These are phyloP conservation scores for Selenia dentaria DNA, from an alignment of 2,888 invertebrate genomes.

Conservation along the genomic window DNA sequence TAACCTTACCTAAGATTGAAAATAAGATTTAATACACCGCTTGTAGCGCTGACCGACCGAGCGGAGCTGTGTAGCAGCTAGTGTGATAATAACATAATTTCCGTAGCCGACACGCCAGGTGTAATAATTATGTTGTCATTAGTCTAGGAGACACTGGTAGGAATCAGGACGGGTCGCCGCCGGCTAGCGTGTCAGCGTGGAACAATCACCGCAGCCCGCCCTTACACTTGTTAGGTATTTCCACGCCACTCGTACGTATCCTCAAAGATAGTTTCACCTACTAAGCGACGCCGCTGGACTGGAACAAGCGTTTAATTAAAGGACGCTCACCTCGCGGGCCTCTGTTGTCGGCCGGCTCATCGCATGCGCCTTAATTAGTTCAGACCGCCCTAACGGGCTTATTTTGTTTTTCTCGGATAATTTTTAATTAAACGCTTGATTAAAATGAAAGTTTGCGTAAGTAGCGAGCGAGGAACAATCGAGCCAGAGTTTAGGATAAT, in stretches of 20 bases:
- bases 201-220: constrained; percentile 35
- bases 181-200: constrained; percentile 29
- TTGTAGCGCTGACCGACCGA: not conserved
- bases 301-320: constrained; percentile 79
- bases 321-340: constrained; percentile 76
- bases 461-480: constrained; percentile 84
- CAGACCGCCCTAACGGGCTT: constrained; percentile 83
- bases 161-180: constrained; percentile 16
- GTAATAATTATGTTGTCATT: constrained; percentile 43
- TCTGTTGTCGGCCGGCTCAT: constrained; percentile 73
- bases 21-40: not conserved
- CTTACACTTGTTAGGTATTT: constrained; percentile 66
- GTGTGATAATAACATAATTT: constrained; percentile 5
- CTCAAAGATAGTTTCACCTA: constrained; percentile 54
- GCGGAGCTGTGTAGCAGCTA: constrained; percentile 1
- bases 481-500: constrained; percentile 84
- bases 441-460: constrained; percentile 85
- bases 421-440: constrained; percentile 85
- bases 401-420: constrained; percentile 85
- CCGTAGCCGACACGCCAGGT: constrained; percentile 22
- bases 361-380: constrained; percentile 83
- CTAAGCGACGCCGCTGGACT: constrained; percentile 69
- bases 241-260: constrained; percentile 38
- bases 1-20: no score
- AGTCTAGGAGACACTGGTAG: constrained; percentile 19